These are phyloP conservation scores for Prunella strophiata DNA, from an alignment of 2,797 vertebrate genomes.

Conservation along the genomic window DNA sequence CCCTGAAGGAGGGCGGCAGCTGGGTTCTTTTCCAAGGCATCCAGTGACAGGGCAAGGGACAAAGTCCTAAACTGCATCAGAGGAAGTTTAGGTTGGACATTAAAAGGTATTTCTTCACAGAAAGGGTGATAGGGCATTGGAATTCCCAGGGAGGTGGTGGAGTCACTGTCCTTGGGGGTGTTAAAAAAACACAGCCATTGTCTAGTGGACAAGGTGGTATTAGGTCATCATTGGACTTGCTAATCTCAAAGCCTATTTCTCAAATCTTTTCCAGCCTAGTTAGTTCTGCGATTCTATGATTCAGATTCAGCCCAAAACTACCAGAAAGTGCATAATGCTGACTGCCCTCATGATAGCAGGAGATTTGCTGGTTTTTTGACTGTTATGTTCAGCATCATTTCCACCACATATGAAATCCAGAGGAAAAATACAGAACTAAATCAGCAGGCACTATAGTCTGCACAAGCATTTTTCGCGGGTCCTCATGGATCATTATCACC, in stretches of 20 bases:
- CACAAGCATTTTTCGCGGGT: rapidly evolving
- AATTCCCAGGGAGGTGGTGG: too few relatives aligned
- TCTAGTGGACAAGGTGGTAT: not conserved
- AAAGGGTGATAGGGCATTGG: rapidly evolving
- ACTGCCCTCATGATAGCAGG: not conserved
- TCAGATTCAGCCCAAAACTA: not conserved
- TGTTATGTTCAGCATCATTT: not conserved
- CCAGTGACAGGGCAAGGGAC: not conserved
- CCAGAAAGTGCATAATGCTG: not conserved
- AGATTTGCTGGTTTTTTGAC: not conserved
- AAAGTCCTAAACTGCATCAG: not conserved
- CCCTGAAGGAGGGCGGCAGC: too few relatives aligned
- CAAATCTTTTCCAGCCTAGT: not conserved
- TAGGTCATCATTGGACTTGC: not conserved
- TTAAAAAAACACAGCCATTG: not conserved
- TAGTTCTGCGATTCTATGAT: not conserved
- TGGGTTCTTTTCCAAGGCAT: not conserved
- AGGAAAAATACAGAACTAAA: not conserved
- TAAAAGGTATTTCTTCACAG: not conserved
- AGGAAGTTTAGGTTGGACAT: not conserved
- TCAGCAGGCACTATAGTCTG: not conserved
- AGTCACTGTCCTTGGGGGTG: not conserved
- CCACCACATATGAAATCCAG: not conserved
- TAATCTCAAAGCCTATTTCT: not conserved
- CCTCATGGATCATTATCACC: not conserved